Evolutionary conservation across 1,140 invertebrate species (phyloP), one percentile per base, ranked within the genome.

Genomic region (Nebria ingens): DNA sequence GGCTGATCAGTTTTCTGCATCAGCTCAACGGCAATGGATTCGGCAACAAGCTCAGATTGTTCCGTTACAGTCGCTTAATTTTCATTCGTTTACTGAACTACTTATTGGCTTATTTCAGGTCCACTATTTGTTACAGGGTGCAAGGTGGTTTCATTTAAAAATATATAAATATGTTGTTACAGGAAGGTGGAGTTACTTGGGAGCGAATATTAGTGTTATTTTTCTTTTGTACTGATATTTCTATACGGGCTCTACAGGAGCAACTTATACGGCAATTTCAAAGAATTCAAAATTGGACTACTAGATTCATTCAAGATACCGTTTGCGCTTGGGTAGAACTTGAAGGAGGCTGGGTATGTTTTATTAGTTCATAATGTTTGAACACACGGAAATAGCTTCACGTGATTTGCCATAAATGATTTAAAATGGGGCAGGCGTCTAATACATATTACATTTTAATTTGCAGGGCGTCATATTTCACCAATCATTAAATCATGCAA

Each of bases 121-220:
- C 25, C 2, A n/a, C n/a, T n/a, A n/a, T n/a, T n/a, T n/a, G n/a
- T n/a, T n/a, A n/a, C n/a, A n/a, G n/a, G n/a, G n/a, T n/a, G n/a
- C n/a, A 21, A 19, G 19, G 20, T n/a, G 25, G 25, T 11, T 21
- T 21, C 9, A 6, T 52, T 52, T 25, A n/a, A n/a, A n/a, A 13
- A 12, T 22, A 15, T 52, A 1, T 21, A 22, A 13, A n/a, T 52
- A 23, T 53, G 17, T 34, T 15, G 15, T 38, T 1, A 38, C 22
- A 53, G 52, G 52, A 53, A 38, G 52, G 52, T 19, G 52, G 52
- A 11, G 52, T 53, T 17, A 53, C 52, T 2, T 53, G 52, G 52
- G 52, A 53, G 23, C 12, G 52, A 53, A 29, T 53, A 13, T 11
- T 53, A 12, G 52, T 53, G 12, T 19, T 53, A 21, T 53, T 53